These are phyloP conservation scores for Marmota flaviventris DNA, from an alignment of 2,113 vertebrate species.

Conservation along the genomic window DNA sequence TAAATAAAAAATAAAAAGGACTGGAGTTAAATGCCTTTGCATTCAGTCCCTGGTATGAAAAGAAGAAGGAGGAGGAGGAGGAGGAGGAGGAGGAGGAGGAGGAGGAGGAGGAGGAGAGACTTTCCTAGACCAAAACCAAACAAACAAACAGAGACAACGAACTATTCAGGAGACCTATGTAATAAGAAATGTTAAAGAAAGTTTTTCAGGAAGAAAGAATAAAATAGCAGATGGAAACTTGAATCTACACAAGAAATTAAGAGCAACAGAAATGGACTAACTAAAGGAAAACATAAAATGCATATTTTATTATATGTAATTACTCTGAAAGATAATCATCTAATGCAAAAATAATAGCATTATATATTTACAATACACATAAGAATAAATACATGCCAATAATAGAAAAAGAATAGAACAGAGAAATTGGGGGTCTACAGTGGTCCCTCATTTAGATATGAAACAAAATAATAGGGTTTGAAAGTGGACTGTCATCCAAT, in stretches of 20 bases:
- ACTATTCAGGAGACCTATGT: neutral
- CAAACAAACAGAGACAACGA: neutral
- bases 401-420: neutral
- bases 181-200: neutral
- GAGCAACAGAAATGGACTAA: neutral
- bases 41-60: no score
- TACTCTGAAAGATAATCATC: neutral
- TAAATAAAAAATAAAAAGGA: no score
- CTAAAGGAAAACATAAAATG: neutral
- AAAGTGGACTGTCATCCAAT: neutral
- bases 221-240: neutral
- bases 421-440: neutral
- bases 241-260: neutral
- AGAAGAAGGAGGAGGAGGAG: no score
- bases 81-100: no score
- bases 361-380: neutral
- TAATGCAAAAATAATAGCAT: neutral
- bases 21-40: no score
- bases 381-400: neutral
- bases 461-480: conserved; percentile 4
- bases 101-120: no score
- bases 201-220: neutral
- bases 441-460: neutral
- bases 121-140: neutral
- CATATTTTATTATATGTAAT: conserved; percentile 18